Evolutionary conservation across 2,888 invertebrate species (phyloP).

Genomic region (Machimus atricapillus): DNA sequence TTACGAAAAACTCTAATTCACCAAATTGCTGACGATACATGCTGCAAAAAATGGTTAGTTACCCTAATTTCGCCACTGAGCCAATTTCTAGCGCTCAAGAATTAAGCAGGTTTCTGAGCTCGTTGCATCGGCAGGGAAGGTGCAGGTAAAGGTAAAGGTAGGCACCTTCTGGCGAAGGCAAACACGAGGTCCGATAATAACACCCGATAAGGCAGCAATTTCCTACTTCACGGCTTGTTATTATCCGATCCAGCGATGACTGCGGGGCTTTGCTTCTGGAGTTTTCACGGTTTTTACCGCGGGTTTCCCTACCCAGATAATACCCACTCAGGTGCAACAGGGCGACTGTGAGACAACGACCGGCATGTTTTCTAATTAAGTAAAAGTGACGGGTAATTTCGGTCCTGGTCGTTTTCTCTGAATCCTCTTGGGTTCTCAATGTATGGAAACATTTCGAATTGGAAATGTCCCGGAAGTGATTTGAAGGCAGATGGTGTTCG

Average conservation of each 20-base stretch:
- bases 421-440: background rate
- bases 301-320: background rate
- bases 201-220: conserved; percentile 17
- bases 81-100: background rate
- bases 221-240: background rate
- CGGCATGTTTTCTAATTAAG: background rate
- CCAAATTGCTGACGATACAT: background rate
- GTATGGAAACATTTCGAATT: background rate
- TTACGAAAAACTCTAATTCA: background rate
- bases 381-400: conserved; percentile 4
- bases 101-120: background rate
- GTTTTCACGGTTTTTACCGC: background rate
- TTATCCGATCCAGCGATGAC: conserved; percentile 22
- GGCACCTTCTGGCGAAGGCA: background rate
- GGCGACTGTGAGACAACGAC: background rate
- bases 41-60: background rate
- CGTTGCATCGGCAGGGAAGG: background rate
- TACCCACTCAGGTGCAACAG: background rate
- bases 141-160: background rate
- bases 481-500: background rate
- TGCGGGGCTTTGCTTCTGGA: background rate
- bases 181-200: conserved; percentile 17
- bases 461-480: background rate
- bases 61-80: background rate
- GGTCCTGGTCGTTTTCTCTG: background rate